Evolutionary conservation across 2,888 invertebrate species (phyloP).

Genomic region (Caenorhabditis sp.): DNA sequence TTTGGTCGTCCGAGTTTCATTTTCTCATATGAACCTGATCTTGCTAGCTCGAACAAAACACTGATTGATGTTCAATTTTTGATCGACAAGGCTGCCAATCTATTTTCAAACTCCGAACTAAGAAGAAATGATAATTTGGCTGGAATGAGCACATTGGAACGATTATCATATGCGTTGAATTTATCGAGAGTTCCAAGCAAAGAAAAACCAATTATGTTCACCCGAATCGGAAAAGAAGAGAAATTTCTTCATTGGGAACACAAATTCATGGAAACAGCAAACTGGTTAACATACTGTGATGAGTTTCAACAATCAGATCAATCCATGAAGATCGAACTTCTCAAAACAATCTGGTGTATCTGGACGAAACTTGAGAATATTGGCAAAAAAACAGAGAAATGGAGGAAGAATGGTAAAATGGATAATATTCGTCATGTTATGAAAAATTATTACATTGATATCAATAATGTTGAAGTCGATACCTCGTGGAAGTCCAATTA

Average conservation of each 20-base stretch:
- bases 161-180: not conserved
- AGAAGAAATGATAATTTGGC: not conserved
- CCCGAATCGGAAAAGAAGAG: not conserved
- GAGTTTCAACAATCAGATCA: not conserved
- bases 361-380: not conserved
- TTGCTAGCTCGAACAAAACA: not conserved
- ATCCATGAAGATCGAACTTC: not conserved
- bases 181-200: not conserved
- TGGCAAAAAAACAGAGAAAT: not conserved
- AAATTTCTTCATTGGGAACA: not conserved
- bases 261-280: not conserved
- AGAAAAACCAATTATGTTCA: not conserved
- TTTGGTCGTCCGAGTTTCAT: not conserved
- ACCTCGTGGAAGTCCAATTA: not conserved
- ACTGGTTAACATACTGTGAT: not conserved
- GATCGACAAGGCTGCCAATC: not conserved
- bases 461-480: not conserved
- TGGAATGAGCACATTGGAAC: not conserved
- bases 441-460: not conserved
- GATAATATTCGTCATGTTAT: not conserved
- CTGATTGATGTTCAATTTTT: not conserved
- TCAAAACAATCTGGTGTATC: not conserved
- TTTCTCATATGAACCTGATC: not conserved
- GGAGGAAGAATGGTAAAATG: conserved; percentile 2
- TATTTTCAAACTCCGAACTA: not conserved